Conservation (phyloP, 2,888 invertebrate genomes). For the Patella depressa region DNA sequence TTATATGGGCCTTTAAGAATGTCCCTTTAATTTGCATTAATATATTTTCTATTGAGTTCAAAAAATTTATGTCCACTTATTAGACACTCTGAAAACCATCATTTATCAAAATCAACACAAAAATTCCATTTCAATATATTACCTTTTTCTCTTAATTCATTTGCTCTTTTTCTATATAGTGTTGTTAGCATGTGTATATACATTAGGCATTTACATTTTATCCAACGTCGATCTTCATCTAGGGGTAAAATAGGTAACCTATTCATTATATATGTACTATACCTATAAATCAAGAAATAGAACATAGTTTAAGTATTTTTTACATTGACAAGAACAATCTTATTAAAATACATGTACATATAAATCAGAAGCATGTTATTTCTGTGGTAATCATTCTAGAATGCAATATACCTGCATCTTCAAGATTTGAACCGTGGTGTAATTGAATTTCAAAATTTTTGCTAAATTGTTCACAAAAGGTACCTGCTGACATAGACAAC, state of each 20-base stretch:
- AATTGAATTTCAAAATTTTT: too few species aligned
- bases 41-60: too few species aligned
- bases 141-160: conserved; percentile 44
- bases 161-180: conserved; percentile 37
- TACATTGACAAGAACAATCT: neutral
- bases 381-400: too few species aligned
- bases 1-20: too few species aligned
- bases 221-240: conserved; percentile 34
- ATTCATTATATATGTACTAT: conserved; percentile 42
- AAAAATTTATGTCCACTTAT: too few species aligned
- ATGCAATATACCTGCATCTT: neutral
- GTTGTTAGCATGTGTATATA: conserved; percentile 51
- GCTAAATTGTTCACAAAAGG: too few species aligned
- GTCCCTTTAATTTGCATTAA: too few species aligned
- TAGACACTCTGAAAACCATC: too few species aligned
- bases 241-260: conserved; percentile 47
- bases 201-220: conserved; percentile 43
- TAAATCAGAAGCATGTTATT: too few species aligned
- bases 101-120: too few species aligned
- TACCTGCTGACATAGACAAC: too few species aligned
- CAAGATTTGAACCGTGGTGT: neutral
- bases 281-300: conserved; percentile 37
- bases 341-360: neutral
- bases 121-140: neutral
- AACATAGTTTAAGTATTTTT: neutral